Evolutionary conservation across 2,113 vertebrate genomes (phyloP), one percentile per base, ranked within the genome.

Genomic region (Salvelinus fontinalis): DNA sequence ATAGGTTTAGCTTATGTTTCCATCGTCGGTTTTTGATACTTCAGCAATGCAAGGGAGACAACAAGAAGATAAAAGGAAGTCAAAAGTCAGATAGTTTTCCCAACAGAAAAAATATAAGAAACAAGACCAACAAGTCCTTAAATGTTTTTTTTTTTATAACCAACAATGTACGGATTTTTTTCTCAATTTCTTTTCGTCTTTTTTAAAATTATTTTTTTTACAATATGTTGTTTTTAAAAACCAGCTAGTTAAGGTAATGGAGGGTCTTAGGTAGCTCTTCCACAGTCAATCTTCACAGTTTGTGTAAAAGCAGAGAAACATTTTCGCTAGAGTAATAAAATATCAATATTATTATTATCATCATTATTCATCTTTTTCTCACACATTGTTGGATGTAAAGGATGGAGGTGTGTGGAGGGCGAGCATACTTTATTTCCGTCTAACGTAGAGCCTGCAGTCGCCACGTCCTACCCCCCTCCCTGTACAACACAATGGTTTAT

Each of bases 321-420:
- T 93, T 95, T 94, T 94, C 79, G 89, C 94, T 95, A 95, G 94
- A 94, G 93, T 98, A 99, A 95, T 96, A 98, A 98, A 98, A 98
- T 97, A 97, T 95, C 93, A 94, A 95, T 92, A 92, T 89, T 91
- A 91, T 93, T 92, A 92, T 90, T 81, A 76, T 79, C 81, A 83
- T 86, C 88, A 84, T 88, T 85, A 87, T 92, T 83, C 14, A 86
- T 95, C 92, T 93, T 95, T 95, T 91, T 94, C 87, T 80, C 90
- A 93, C 89, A 90, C 92, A 94, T 90, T 92, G 90, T 95, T 94
- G 95, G 94, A 92, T 93, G 93, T 83, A 93, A 93, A 90, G 92
- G 94, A 93, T 92, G 94, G 95, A 94, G 95, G 94, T 89, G 72
- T 80, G 83, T 48, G 57, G 60, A 86, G 86, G 77, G 83, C 73